These are phyloP conservation scores for Pangasius djambal DNA, from an alignment of 2,797 vertebrate species.

Conservation along the genomic window DNA sequence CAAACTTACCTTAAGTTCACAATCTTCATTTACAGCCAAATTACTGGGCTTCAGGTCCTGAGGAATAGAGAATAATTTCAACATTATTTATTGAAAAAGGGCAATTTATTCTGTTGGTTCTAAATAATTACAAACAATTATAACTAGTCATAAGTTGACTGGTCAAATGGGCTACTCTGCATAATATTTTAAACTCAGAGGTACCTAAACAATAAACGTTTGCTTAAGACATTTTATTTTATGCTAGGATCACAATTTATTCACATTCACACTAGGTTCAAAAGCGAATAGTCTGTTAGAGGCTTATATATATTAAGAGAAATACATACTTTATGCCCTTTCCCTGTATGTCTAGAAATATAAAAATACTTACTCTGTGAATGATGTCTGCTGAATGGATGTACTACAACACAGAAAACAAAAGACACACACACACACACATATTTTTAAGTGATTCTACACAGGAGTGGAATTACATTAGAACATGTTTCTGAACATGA, in stretches of 20 bases:
- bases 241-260: background rate
- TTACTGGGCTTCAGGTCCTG: slow-evolving; percentile 99
- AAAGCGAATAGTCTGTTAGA: background rate
- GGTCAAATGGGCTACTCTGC: background rate
- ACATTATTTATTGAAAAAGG: background rate
- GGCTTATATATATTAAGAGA: too few relatives aligned
- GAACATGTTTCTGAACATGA: background rate
- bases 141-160: background rate
- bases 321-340: background rate
- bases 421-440: slow-evolving; percentile 27
- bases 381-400: slow-evolving; percentile 99
- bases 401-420: slow-evolving; percentile 77
- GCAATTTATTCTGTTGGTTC: background rate
- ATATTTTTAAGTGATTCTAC: background rate
- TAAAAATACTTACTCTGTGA: slow-evolving; percentile 87
- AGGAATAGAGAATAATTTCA: slow-evolving; percentile 25
- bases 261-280: background rate
- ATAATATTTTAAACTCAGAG: background rate
- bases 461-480: background rate
- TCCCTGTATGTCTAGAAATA: background rate
- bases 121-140: background rate
- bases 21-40: slow-evolving; percentile 98
- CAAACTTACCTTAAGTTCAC: slow-evolving; percentile 90
- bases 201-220: background rate
- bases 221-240: background rate